Percentiles rank a stretch among this genome's conserved stretches.
Evolutionary conservation across 2,113 vertebrate species (phyloP).

Genomic region (Leptobrachium ailaonicum): DNA sequence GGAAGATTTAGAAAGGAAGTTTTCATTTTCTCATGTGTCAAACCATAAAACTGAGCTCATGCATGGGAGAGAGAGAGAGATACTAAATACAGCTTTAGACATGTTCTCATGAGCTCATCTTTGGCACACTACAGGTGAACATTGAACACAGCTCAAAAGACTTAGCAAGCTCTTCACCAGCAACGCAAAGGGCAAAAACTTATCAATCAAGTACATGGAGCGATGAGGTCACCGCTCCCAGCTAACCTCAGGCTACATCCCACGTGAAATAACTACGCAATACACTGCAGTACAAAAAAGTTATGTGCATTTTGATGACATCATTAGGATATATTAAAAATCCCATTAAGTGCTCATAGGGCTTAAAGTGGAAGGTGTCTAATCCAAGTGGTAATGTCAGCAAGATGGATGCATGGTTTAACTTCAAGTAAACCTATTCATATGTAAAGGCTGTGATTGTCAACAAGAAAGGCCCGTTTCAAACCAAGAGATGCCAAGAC

Average conservation of each 20-base stretch:
- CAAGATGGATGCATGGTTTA: too few relatives aligned
- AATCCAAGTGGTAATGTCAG: too few relatives aligned
- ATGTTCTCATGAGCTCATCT: slow-evolving; percentile 57
- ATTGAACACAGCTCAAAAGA: slow-evolving; percentile 55
- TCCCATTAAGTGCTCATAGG: too few relatives aligned
- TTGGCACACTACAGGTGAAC: slow-evolving; percentile 55
- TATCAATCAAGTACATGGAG: slow-evolving; percentile 37
- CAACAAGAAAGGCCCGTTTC: too few relatives aligned
- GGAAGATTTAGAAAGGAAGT: neutral
- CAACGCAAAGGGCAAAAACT: slow-evolving; percentile 59
- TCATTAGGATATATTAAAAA: too few relatives aligned
- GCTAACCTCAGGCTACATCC: neutral
- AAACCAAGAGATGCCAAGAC: too few relatives aligned
- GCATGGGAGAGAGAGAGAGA: slow-evolving; percentile 50
- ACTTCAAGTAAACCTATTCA: too few relatives aligned
- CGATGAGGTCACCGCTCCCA: slow-evolving; percentile 17
- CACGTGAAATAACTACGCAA: neutral
- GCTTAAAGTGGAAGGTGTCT: too few relatives aligned
- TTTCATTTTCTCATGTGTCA: slow-evolving; percentile 17
- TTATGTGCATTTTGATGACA: too few relatives aligned
- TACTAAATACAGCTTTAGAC: slow-evolving; percentile 54
- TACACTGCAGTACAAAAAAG: neutral
- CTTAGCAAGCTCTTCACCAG: slow-evolving; percentile 43
- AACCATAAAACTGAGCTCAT: slow-evolving; percentile 52
- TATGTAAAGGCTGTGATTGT: too few relatives aligned